A percentile compares a stretch with the other conserved stretches of the same genome.
These are phyloP conservation scores for Hippoglossus hippoglossus DNA, from an alignment of 2,797 vertebrate genomes.

Conservation along the genomic window DNA sequence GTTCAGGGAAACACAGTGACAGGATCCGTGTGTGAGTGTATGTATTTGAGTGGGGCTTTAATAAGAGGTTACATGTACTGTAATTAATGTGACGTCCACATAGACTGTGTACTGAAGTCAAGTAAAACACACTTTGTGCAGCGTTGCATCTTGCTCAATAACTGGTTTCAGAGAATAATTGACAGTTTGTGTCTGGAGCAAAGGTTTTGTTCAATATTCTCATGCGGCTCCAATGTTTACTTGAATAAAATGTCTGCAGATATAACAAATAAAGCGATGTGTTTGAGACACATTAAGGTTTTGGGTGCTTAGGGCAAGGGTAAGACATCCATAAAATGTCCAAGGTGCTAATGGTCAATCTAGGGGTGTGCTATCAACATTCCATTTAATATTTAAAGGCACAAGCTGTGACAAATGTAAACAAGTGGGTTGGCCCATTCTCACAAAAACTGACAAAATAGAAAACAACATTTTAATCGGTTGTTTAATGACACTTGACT, in stretches of 20 bases:
- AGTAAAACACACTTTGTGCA: slow-evolving; percentile 39
- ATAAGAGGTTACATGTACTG: slow-evolving; percentile 39
- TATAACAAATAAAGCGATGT: neutral
- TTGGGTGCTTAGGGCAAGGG: too few species aligned
- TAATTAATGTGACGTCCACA: slow-evolving; percentile 30
- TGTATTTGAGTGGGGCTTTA: slow-evolving; percentile 20
- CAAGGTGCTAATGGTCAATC: neutral
- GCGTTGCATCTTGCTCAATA: slow-evolving; percentile 44
- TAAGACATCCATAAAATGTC: neutral
- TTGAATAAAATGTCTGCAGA: neutral
- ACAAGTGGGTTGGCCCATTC: neutral
- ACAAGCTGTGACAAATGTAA: neutral
- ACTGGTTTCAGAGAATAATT: slow-evolving; percentile 17
- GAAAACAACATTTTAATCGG: neutral
- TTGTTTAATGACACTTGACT: neutral
- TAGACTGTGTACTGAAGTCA: slow-evolving; percentile 9
- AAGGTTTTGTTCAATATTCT: slow-evolving; percentile 31
- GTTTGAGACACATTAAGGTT: neutral
- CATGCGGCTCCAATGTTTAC: neutral
- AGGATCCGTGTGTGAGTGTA: slow-evolving; percentile 37
- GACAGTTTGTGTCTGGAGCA: slow-evolving; percentile 37
- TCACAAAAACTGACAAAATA: neutral
- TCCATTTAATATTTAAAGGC: neutral
- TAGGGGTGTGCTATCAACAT: slow-evolving; percentile 3
- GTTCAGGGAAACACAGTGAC: slow-evolving; percentile 63